These are phyloP conservation scores for Aquatica leii DNA, from an alignment of 2,888 invertebrate species.

Conservation along the genomic window DNA sequence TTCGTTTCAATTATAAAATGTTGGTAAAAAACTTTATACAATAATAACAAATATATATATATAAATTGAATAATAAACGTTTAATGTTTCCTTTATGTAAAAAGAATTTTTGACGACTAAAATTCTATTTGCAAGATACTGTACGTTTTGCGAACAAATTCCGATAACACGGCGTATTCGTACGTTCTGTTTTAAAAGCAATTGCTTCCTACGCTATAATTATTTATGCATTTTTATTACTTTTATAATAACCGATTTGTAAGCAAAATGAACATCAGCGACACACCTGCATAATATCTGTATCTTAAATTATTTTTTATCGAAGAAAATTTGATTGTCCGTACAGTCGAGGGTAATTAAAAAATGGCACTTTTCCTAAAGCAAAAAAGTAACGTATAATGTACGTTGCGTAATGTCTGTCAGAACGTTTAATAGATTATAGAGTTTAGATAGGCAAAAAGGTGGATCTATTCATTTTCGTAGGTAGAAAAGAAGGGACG, in stretches of 20 bases:
- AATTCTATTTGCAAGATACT: too few relatives aligned
- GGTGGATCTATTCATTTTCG: conserved; percentile 30
- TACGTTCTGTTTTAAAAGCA: conserved; percentile 12
- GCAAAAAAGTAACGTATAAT: neutral
- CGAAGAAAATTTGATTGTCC: neutral
- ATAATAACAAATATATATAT: too few relatives aligned
- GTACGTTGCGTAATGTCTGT: conserved; percentile 22
- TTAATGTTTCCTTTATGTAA: too few relatives aligned
- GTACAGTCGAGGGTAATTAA: neutral
- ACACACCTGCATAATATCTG: conserved; percentile 21
- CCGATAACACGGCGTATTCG: neutral
- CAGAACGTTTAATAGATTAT: conserved; percentile 30
- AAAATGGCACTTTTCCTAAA: neutral
- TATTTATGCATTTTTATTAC: conserved; percentile 14
- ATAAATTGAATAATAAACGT: too few relatives aligned
- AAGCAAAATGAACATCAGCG: conserved; percentile 15
- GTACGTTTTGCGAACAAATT: neutral
- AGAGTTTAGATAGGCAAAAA: conserved; percentile 32
- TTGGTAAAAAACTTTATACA: too few relatives aligned
- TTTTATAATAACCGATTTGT: conserved; percentile 16
- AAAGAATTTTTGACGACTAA: too few relatives aligned
- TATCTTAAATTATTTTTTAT: conserved; percentile 9
- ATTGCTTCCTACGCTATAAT: conserved; percentile 15
- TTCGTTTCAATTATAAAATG: too few relatives aligned
- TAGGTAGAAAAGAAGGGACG: conserved; percentile 30